These are phyloP conservation scores for Cheirogaleus medius DNA, from an alignment of 2,113 vertebrate genomes.

Conservation along the genomic window DNA sequence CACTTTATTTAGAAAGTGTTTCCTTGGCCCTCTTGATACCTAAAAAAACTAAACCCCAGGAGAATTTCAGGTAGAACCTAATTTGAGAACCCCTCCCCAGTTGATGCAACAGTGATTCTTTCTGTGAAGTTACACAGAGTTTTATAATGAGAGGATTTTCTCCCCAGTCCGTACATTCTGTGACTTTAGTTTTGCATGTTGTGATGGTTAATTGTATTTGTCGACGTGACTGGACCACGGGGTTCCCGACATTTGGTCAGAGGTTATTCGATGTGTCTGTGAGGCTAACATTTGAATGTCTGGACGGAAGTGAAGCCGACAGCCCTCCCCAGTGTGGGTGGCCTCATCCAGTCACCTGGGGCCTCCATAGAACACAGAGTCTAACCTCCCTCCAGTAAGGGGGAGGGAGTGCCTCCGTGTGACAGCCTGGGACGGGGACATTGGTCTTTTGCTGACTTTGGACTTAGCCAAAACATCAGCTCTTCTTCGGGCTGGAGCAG, in stretches of 20 bases:
- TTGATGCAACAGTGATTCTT: neutral
- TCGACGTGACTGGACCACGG: neutral
- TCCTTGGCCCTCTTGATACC: fast-evolving
- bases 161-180: fast-evolving
- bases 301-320: fast-evolving
- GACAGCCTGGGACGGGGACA: fast-evolving
- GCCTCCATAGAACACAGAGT: fast-evolving
- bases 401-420: neutral
- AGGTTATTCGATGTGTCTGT: neutral
- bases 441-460: fast-evolving
- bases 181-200: neutral
- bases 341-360: fast-evolving
- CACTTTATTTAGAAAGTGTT: neutral
- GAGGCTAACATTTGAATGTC: neutral
- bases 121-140: fast-evolving
- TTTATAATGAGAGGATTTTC: too few species aligned
- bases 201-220: neutral
- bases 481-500: neutral
- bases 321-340: fast-evolving
- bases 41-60: too few species aligned
- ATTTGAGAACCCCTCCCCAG: neutral
- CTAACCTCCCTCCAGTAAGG: neutral
- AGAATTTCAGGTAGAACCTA: too few species aligned
- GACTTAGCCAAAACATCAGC: fast-evolving
- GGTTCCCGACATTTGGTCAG: neutral